These are phyloP conservation scores for Ceryle rudis DNA, from an alignment of 2,797 vertebrate species.

Conservation along the genomic window DNA sequence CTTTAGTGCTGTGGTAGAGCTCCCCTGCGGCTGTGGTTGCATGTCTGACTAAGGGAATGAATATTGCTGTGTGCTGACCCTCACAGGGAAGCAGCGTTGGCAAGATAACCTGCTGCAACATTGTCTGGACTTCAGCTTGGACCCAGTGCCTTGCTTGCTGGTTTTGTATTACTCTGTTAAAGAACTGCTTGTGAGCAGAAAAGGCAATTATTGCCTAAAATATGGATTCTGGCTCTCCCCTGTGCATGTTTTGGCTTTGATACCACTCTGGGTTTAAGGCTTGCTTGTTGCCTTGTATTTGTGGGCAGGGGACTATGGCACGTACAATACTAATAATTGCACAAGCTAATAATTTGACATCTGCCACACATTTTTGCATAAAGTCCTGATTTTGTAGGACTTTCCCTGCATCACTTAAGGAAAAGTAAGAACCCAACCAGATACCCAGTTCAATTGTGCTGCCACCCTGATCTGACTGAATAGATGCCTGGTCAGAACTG, in stretches of 20 bases:
- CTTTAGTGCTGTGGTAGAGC: neutral
- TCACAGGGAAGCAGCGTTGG: fast-evolving
- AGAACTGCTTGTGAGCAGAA: neutral
- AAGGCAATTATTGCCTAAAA: neutral
- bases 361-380: neutral
- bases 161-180: neutral
- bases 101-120: neutral
- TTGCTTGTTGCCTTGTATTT: neutral
- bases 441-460: neutral
- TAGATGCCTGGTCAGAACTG: neutral
- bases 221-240: neutral
- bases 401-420: neutral
- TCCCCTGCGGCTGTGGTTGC: fast-evolving
- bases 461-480: neutral
- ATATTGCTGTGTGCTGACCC: neutral
- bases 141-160: neutral
- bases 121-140: slow-evolving; percentile 31
- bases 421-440: neutral
- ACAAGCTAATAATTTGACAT: neutral
- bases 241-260: neutral
- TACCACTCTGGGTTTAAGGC: neutral
- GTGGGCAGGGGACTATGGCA: neutral
- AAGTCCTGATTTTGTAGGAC: neutral
- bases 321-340: neutral
- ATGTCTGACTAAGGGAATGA: neutral